These are phyloP conservation scores for Bufotes viridis DNA, from an alignment of 2,797 vertebrate genomes.

Conservation along the genomic window DNA sequence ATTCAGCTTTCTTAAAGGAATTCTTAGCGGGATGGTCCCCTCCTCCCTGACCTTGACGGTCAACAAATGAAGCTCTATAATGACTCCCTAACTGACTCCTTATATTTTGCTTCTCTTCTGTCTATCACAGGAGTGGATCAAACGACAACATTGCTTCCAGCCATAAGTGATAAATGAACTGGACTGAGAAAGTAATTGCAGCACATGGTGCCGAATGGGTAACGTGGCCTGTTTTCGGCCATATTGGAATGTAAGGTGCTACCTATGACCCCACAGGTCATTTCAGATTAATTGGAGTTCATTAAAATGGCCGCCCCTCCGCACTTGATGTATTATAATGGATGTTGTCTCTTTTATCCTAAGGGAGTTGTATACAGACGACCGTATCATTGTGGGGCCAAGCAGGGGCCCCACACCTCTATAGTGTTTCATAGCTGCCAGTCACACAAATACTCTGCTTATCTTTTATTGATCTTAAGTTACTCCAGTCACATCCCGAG, in stretches of 20 bases:
- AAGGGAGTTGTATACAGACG: not conserved
- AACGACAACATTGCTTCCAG: not conserved
- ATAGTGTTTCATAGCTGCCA: not conserved
- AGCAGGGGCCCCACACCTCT: not conserved
- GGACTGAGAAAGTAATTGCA: too few species aligned
- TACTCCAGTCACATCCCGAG: not conserved
- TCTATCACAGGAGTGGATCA: not conserved
- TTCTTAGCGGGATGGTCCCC: not conserved
- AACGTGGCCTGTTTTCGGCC: not conserved
- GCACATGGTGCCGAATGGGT: not conserved
- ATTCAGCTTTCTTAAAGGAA: conserved; percentile 20
- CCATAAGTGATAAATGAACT: not conserved
- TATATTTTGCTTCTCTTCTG: not conserved
- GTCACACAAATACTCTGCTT: not conserved
- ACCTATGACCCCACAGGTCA: not conserved
- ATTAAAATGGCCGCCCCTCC: not conserved
- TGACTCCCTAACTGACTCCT: not conserved
- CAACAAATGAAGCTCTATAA: conserved; percentile 3
- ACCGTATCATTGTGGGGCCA: not conserved
- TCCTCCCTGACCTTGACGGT: not conserved
- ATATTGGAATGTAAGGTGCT: conserved; percentile 7
- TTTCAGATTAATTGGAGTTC: not conserved
- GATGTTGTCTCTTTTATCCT: not conserved
- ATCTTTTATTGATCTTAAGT: not conserved
- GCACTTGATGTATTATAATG: not conserved